Conservation (phyloP, 2,888 invertebrate species). For the Drosophila rellima region DNA sequence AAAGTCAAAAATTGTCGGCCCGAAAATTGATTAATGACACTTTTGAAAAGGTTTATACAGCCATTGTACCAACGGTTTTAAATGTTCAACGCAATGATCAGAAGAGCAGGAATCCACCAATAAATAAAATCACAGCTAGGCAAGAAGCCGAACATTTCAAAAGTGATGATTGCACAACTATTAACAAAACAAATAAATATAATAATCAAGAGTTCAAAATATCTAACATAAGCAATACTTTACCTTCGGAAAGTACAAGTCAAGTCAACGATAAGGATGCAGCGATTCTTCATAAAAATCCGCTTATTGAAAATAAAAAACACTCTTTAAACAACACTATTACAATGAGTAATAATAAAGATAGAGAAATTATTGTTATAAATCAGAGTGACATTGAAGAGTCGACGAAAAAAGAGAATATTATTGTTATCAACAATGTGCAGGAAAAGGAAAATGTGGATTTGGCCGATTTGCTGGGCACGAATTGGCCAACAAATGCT, state of each 20-base stretch:
- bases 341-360: slow-evolving; percentile 69
- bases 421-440: slow-evolving; percentile 80
- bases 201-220: slow-evolving; percentile 28
- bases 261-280: slow-evolving; percentile 26
- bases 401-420: slow-evolving; percentile 77
- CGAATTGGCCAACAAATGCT: slow-evolving; percentile 83
- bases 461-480: slow-evolving; percentile 82
- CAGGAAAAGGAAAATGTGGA: slow-evolving; percentile 77
- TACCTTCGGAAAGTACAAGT: slow-evolving; percentile 13
- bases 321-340: not conserved
- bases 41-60: slow-evolving; percentile 68
- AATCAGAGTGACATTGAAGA: slow-evolving; percentile 82
- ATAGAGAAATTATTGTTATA: slow-evolving; percentile 83
- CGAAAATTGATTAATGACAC: slow-evolving; percentile 72
- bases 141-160: not conserved
- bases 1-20: slow-evolving; percentile 70
- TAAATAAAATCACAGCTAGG: not conserved
- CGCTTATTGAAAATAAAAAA: slow-evolving; percentile 11
- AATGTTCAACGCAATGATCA: slow-evolving; percentile 41
- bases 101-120: slow-evolving; percentile 41
- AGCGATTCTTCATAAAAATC: slow-evolving; percentile 8
- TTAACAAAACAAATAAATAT: slow-evolving; percentile 1
- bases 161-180: slow-evolving; percentile 10
- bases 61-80: slow-evolving; percentile 55
- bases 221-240: slow-evolving; percentile 2